These are phyloP conservation scores for Perithous albicinctus DNA, from an alignment of 2,888 invertebrate species.

Conservation along the genomic window DNA sequence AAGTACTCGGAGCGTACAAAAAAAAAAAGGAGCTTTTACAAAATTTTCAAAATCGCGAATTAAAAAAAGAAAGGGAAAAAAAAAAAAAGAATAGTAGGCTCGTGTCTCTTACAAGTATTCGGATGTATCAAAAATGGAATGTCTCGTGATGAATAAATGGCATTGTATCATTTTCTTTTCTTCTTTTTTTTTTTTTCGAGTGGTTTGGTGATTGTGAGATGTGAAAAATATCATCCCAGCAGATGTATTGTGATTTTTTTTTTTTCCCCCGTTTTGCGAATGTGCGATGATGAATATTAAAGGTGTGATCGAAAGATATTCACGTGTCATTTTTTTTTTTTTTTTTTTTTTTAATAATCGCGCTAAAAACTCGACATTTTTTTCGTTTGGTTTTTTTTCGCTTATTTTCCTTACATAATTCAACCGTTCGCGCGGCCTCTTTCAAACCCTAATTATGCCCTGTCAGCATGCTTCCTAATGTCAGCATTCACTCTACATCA, in stretches of 20 bases:
- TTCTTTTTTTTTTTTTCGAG: slow-evolving; percentile 22
- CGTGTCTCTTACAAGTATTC: slow-evolving; percentile 59
- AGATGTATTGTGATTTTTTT: slow-evolving; percentile 41
- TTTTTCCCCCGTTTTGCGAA: no score
- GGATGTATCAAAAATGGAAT: slow-evolving; percentile 67
- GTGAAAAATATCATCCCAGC: slow-evolving; percentile 62
- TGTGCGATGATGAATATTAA: slow-evolving; percentile 58
- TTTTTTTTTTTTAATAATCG: slow-evolving; percentile 46
- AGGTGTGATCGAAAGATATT: slow-evolving; percentile 56
- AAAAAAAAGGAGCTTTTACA: slow-evolving; percentile 26
- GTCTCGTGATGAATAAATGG: slow-evolving; percentile 51
- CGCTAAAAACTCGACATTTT: slow-evolving; percentile 47
- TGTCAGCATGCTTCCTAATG: slow-evolving; percentile 78
- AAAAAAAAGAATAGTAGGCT: slow-evolving; percentile 58
- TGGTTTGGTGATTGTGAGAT: slow-evolving; percentile 34
- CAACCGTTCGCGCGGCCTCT: slow-evolving; percentile 39
- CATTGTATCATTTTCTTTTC: slow-evolving; percentile 18
- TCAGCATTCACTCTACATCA: slow-evolving; percentile 82
- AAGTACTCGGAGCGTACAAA: slow-evolving; percentile 25
- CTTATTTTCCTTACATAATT: slow-evolving; percentile 29
- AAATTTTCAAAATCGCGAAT: no score
- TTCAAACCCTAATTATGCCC: slow-evolving; percentile 60
- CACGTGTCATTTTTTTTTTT: slow-evolving; percentile 41
- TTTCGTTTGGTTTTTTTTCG: slow-evolving; percentile 35
- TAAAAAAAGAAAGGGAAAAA: neutral